phyloP scores from a whole-genome alignment of 2,797 vertebrate genomes.

The Xenopus petersii region DNA sequence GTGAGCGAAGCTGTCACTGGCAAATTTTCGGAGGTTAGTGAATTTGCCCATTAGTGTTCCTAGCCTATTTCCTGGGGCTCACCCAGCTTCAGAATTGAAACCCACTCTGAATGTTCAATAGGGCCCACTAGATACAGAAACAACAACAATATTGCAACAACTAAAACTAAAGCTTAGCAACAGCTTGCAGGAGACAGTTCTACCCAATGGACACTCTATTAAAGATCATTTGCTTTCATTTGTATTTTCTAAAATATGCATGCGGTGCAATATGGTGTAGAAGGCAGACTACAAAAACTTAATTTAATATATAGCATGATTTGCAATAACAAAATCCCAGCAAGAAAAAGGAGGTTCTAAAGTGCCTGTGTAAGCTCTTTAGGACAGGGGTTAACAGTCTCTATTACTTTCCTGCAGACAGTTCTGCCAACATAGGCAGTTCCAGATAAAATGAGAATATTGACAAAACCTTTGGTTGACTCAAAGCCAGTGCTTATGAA shows the following conservation, averaged over 20 bases:
- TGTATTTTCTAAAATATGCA: neutral
- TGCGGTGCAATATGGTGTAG: neutral
- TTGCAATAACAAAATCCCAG: neutral
- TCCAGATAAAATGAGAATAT: slow-evolving; percentile 10
- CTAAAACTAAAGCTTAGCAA: too few relatives aligned
- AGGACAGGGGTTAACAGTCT: slow-evolving; percentile 3
- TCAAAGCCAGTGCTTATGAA: slow-evolving; percentile 12
- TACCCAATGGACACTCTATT: neutral
- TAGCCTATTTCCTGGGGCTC: too few relatives aligned
- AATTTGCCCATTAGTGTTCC: too few relatives aligned
- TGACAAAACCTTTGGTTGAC: slow-evolving; percentile 6
- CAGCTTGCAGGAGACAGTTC: too few relatives aligned
- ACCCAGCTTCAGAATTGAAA: too few relatives aligned
- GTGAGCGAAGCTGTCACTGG: too few relatives aligned
- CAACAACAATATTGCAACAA: too few relatives aligned
- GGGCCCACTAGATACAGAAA: too few relatives aligned
- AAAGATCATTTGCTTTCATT: neutral
- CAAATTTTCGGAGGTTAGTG: too few relatives aligned
- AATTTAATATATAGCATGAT: neutral
- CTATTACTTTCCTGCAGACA: slow-evolving; percentile 4
- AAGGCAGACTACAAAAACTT: neutral
- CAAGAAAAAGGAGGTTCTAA: neutral
- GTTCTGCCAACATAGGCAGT: slow-evolving; percentile 3
- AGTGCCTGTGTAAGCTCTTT: slow-evolving; percentile 1
- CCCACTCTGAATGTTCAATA: too few relatives aligned